Evolutionary conservation across 2,888 invertebrate genomes (phyloP), one percentile per base, ranked within the genome.

Genomic region (Latheticus oryzae): DNA sequence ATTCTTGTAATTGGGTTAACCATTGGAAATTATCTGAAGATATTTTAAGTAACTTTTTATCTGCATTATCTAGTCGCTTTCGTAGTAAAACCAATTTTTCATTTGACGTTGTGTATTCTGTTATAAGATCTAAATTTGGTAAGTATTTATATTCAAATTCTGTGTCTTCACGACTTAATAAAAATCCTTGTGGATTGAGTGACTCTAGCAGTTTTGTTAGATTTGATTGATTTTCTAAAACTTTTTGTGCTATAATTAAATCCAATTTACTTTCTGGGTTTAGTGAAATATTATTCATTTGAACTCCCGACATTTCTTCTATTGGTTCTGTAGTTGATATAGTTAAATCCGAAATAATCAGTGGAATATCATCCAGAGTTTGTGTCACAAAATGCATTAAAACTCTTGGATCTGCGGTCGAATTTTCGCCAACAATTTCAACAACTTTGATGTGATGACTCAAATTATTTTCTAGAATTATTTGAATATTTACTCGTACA

Each of bases 391-490:
- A 11, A n/a, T 37, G 48, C 3, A 30, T 13, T 5, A 56, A 9
- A 17, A 5, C 8, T 11, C 47, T 38, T n/a, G n/a, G n/a, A 2
- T 3, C n/a, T 8, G 5, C 9, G 17, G 17, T 7, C 1, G 28
- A 24, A 3, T 5, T 15, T n/a, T 56, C 60, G 9, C 52, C 56
- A 4, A 51, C n/a, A 7, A 84, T 42, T 75, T 88, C 84, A 13
- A 86, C 79, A 24, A 78, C 77, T 73, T 84, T 87, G 0, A 88
- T 81, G 79, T 87, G 87, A 61, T 82, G 76, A 0, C 79, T 80
- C 43, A 83, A 82, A 0, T 82, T 74, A 72, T 93, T 93, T 75
- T 94, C 94, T 0, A 90, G 73, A 0, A 87, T 83, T 0, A 91
- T 72, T 74, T 93, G 93, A 3, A 90, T 79, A 70, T 86, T 81